Evolutionary conservation across 2,888 invertebrate genomes (phyloP).

Genomic region (Chironomus tentans): DNA sequence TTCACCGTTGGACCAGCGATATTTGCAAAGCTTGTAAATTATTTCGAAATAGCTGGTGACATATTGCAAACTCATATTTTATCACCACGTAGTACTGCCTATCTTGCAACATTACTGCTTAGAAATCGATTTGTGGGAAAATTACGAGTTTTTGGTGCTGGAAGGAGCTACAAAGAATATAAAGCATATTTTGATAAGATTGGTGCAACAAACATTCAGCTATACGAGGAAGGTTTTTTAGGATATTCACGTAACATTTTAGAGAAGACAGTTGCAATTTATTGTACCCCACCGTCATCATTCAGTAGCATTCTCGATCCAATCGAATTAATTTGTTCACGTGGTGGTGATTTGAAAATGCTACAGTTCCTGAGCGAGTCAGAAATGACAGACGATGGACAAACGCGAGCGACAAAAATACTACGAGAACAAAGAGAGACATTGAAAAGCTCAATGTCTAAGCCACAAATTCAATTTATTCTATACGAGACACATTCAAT

Average conservation of each 20-base stretch:
- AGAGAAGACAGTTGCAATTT: constrained; percentile 53
- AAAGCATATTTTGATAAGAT: constrained; percentile 57
- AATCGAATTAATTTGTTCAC: constrained; percentile 68
- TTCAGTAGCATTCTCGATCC: constrained; percentile 71
- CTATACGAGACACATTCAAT: constrained; percentile 76
- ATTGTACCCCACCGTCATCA: constrained; percentile 72
- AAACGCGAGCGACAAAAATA: constrained; percentile 53
- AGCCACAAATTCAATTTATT: constrained; percentile 73
- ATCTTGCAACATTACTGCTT: constrained; percentile 56
- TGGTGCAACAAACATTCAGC: constrained; percentile 52
- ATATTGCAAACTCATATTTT: constrained; percentile 71
- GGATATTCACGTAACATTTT: constrained; percentile 47
- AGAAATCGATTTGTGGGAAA: constrained; percentile 15
- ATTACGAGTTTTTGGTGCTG: constrained; percentile 22
- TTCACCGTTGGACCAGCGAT: constrained; percentile 73
- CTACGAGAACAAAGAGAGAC: constrained; percentile 68
- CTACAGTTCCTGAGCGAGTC: constrained; percentile 56
- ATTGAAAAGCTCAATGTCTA: constrained; percentile 61
- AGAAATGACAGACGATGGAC: constrained; percentile 53
- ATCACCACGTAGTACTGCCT: constrained; percentile 70
- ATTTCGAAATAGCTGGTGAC: constrained; percentile 56
- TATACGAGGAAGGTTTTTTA: constrained; percentile 46
- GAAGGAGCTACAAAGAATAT: constrained; percentile 45
- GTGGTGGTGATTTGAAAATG: constrained; percentile 68
- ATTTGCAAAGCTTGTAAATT: constrained; percentile 57